Evolutionary conservation across 2,888 invertebrate species (phyloP).

Genomic region (Laothoe populi): DNA sequence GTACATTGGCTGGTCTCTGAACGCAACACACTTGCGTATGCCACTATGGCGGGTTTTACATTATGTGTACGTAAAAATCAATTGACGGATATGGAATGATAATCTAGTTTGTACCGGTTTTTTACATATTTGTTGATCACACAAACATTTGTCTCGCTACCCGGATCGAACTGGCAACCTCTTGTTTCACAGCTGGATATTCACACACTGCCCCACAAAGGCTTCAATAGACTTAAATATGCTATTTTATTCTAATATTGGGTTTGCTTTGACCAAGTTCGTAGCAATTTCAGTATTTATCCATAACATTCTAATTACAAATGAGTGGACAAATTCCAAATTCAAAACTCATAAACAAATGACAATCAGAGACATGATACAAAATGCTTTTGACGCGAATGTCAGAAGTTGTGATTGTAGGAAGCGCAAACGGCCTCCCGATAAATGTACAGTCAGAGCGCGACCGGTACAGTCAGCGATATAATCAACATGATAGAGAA

Average conservation of each 20-base stretch:
- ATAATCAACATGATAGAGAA: constrained; percentile 70
- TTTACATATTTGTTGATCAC: too few relatives aligned
- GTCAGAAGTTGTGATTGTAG: constrained; percentile 41
- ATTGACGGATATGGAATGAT: not conserved
- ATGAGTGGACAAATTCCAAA: not conserved
- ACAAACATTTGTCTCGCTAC: too few relatives aligned
- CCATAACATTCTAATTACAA: not conserved
- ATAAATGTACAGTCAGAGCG: constrained; percentile 51
- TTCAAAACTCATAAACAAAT: constrained; percentile 43
- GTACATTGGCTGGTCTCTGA: too few relatives aligned
- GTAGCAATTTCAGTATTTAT: not conserved
- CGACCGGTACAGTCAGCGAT: constrained; percentile 56
- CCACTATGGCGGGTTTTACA: too few relatives aligned
- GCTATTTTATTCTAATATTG: too few relatives aligned
- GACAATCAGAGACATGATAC: constrained; percentile 50
- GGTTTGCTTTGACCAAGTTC: too few relatives aligned
- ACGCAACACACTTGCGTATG: too few relatives aligned
- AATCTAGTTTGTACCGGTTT: not conserved
- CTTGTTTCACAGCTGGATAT: too few relatives aligned
- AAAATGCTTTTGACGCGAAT: constrained; percentile 45
- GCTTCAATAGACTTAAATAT: too few relatives aligned
- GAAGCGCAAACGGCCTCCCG: constrained; percentile 43
- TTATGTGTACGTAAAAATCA: not conserved
- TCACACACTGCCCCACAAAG: too few relatives aligned
- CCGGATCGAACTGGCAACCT: too few relatives aligned